Percentiles rank a stretch among this genome's conserved stretches.
Evolutionary conservation across 2,888 invertebrate species (phyloP).

Genomic region (Epirrhoe tristata): DNA sequence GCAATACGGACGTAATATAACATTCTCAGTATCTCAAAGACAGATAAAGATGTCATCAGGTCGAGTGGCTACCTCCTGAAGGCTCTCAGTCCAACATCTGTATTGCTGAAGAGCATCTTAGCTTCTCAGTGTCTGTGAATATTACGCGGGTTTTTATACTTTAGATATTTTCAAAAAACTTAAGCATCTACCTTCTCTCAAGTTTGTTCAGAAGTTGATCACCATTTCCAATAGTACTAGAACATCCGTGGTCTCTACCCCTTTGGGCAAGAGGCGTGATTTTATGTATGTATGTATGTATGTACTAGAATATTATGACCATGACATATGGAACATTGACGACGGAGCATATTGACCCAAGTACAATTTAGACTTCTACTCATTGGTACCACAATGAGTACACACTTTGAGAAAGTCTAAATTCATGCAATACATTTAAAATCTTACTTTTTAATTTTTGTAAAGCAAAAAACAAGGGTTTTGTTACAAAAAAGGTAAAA

Average conservation of each 20-base stretch:
- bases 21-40: background rate
- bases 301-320: no score
- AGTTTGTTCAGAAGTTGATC: background rate
- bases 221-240: no score
- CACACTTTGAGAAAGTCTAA: no score
- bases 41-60: constrained; percentile 14
- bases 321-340: no score
- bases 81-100: constrained; percentile 17
- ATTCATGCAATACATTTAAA: no score
- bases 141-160: background rate
- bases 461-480: background rate
- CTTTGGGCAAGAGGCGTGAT: no score
- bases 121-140: constrained; percentile 22
- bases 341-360: no score
- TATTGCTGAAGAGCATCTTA: constrained; percentile 27
- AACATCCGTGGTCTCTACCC: no score
- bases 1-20: background rate
- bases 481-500: constrained; percentile 3
- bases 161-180: background rate
- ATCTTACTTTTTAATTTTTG: no score
- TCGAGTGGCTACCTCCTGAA: constrained; percentile 24
- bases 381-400: no score
- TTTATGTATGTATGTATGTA: no score
- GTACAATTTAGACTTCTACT: no score
- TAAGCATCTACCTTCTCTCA: background rate